Evolutionary conservation across 2,797 vertebrate species (phyloP), one percentile per base, ranked within the genome.

Genomic region (Craterocephalus amniculus): DNA sequence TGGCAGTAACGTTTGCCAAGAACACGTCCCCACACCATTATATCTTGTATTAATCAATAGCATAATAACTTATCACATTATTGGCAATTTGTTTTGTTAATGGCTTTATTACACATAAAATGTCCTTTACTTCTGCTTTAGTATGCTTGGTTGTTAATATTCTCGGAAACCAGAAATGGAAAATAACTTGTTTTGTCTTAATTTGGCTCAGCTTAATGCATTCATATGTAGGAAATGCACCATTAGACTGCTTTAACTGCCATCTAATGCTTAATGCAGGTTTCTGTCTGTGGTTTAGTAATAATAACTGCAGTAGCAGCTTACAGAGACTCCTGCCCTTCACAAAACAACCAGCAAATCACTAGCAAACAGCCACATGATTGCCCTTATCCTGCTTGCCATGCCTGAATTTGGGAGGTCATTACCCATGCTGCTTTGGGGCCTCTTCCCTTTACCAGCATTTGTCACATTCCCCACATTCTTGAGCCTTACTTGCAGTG

Each of bases 391-490:
- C 90, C 92, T 90, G 90, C 83, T 81, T 70, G n/a, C 84, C 66
- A 67, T 81, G 85, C 78, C 83, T 55, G 35, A 74, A 76, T 80
- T 80, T 74, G 62, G 62, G 74, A 79, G 76, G 84, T 85, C 86
- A 84, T 92, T 92, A 91, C 91, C 88, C 89, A 91, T 7, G 24
- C 68, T 91, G 89, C 87, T 84, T 79, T 58, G 16, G 72, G 86
- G 85, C 82, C 82, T 80, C 80, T 76, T 85, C 86, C 83, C 82
- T 79, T 87, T 88, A 77, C 86, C 84, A 85, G 77, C 87, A 87
- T 91, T 92, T 90, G 91, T 74, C 70, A 72, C 88, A 94, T 93
- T 95, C 91, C 85, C 88, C 18, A 66, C 91, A 92, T 93, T 89
- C 83, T 88, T 91, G 35, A 72, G 73, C 52, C 78, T 29, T 67